phyloP scores from a whole-genome alignment of 2,888 invertebrate species.

The Cheilosia vulpina region DNA sequence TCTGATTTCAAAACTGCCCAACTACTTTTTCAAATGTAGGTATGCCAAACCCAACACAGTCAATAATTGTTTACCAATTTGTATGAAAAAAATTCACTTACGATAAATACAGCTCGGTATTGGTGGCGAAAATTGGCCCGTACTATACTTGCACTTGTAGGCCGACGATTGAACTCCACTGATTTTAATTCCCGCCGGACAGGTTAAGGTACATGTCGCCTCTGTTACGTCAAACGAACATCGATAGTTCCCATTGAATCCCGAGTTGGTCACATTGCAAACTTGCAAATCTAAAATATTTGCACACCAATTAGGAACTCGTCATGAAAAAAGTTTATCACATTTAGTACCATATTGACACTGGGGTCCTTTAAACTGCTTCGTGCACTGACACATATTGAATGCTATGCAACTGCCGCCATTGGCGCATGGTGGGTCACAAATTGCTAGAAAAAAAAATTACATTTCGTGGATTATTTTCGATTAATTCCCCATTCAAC shows the following conservation, averaged over 20 bases:
- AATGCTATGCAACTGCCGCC: constrained; percentile 92
- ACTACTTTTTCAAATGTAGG: too few relatives aligned
- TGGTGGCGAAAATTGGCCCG: constrained; percentile 88
- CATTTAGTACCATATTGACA: constrained; percentile 80
- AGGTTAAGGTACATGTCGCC: constrained; percentile 87
- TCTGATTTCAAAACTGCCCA: too few relatives aligned
- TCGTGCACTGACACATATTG: constrained; percentile 91
- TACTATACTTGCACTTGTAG: constrained; percentile 88
- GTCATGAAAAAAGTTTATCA: constrained; percentile 20
- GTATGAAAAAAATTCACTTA: constrained; percentile 79
- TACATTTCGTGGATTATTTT: constrained; percentile 1
- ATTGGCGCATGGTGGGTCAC: constrained; percentile 90
- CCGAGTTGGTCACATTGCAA: constrained; percentile 84
- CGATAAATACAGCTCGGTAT: constrained; percentile 90
- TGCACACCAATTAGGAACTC: neutral
- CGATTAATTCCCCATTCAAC: constrained; percentile 76
- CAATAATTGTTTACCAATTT: too few relatives aligned
- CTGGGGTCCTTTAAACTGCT: constrained; percentile 84
- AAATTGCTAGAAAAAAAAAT: constrained; percentile 84
- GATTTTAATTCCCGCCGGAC: constrained; percentile 87
- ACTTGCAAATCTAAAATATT: constrained; percentile 86
- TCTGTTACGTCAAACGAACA: constrained; percentile 87
- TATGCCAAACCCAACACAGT: too few relatives aligned
- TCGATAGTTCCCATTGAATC: constrained; percentile 91
- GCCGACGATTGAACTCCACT: constrained; percentile 85